phyloP scores from a whole-genome alignment of 2,888 invertebrate species.

The Andricus quercusramuli region DNA sequence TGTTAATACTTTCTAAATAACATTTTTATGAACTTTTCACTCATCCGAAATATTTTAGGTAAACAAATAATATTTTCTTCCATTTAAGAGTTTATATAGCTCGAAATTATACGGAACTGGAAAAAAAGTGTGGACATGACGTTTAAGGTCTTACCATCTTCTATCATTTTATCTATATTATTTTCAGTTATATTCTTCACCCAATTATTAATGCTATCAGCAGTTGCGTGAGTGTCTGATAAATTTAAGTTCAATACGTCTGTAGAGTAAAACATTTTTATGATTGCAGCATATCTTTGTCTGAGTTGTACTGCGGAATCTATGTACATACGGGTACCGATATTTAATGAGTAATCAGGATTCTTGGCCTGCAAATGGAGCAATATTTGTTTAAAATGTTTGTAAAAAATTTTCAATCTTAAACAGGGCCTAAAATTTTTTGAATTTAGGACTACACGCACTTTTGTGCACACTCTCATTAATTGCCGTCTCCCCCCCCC shows the following conservation, averaged over 20 bases:
- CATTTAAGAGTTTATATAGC: neutral
- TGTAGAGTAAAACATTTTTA: constrained; percentile 84
- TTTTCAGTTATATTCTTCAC: constrained; percentile 87
- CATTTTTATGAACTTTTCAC: neutral
- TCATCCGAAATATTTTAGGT: neutral
- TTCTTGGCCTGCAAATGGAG: constrained; percentile 53
- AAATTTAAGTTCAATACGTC: constrained; percentile 85
- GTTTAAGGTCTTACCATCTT: constrained; percentile 79
- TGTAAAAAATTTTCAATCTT: neutral
- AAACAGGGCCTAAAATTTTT: neutral
- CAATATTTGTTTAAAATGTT: constrained; percentile 45
- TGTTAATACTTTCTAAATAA: too few species aligned
- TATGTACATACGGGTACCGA: constrained; percentile 85
- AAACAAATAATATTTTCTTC: neutral
- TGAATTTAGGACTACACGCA: too few species aligned
- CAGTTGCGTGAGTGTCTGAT: constrained; percentile 80
- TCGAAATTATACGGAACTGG: neutral
- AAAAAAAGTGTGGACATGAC: neutral
- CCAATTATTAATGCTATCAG: constrained; percentile 88
- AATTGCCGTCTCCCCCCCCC: too few species aligned
- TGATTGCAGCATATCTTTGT: constrained; percentile 83
- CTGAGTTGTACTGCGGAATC: constrained; percentile 80
- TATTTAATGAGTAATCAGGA: constrained; percentile 78
- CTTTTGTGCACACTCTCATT: too few species aligned
- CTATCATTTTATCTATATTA: constrained; percentile 85